These are phyloP conservation scores for Xestia ashworthii DNA, from an alignment of 2,888 invertebrate genomes.

Conservation along the genomic window DNA sequence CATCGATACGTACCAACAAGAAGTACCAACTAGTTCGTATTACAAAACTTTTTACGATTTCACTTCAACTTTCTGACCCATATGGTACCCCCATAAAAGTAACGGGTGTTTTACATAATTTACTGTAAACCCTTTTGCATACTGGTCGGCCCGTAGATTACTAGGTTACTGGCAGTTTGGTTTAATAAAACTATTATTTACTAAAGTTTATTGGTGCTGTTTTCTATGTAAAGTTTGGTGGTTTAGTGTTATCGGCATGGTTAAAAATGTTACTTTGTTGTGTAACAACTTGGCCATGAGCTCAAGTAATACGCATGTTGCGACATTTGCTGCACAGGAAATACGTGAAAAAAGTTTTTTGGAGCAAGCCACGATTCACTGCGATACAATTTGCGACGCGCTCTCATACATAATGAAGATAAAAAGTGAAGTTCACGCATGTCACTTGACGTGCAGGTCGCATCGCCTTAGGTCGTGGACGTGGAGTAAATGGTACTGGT, in stretches of 20 bases:
- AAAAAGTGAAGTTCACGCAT: neutral
- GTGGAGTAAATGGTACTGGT: neutral
- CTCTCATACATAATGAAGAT: neutral
- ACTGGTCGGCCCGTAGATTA: slow-evolving; percentile 33
- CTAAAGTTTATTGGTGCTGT: slow-evolving; percentile 52
- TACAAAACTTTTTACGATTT: slow-evolving; percentile 67
- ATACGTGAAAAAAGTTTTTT: neutral
- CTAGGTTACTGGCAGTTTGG: slow-evolving; percentile 45
- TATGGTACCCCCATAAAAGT: slow-evolving; percentile 61
- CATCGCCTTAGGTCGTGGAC: neutral
- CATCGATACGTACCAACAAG: slow-evolving; percentile 52
- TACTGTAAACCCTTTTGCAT: slow-evolving; percentile 54
- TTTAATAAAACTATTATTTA: slow-evolving; percentile 64
- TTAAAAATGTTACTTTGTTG: slow-evolving; percentile 24
- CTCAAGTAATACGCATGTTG: neutral
- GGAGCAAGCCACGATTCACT: neutral
- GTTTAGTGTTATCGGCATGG: slow-evolving; percentile 1
- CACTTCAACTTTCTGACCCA: slow-evolving; percentile 59
- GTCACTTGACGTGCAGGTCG: neutral
- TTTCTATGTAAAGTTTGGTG: slow-evolving; percentile 31
- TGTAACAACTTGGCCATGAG: neutral
- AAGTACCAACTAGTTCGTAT: slow-evolving; percentile 56
- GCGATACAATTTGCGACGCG: neutral
- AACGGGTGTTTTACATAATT: slow-evolving; percentile 62
- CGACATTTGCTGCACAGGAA: neutral